These are phyloP conservation scores for Pteropus rufus DNA, from an alignment of 2,797 vertebrate genomes.

Conservation along the genomic window DNA sequence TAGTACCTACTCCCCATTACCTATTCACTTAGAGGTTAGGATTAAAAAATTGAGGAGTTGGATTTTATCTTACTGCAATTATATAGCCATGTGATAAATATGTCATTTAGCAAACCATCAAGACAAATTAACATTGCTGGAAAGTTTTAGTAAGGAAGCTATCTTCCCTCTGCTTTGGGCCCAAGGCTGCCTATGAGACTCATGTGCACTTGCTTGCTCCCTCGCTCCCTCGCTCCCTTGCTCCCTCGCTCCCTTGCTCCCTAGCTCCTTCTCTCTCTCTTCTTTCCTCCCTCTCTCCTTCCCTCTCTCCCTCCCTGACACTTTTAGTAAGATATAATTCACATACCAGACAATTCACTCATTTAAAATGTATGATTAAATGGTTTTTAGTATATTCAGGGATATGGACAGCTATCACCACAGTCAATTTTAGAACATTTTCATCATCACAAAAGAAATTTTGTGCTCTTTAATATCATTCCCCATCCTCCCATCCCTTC, in stretches of 20 bases:
- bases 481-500: background rate
- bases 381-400: conserved; percentile 27
- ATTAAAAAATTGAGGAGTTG: background rate
- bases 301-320: background rate
- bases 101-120: background rate
- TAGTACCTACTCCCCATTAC: background rate
- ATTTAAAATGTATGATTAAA: background rate
- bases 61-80: background rate
- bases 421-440: conserved; percentile 23
- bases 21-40: conserved; percentile 13
- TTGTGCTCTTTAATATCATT: background rate
- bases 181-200: background rate
- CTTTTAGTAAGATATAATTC: conserved; percentile 1
- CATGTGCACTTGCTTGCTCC: too few relatives aligned
- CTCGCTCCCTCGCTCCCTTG: too few relatives aligned
- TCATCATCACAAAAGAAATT: background rate
- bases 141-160: background rate
- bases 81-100: background rate
- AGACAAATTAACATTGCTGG: background rate
- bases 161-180: background rate
- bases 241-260: too few relatives aligned
- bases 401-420: background rate
- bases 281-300: background rate
- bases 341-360: background rate
- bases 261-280: background rate